phyloP scores from a whole-genome alignment of 2,888 invertebrate species.

The Ellobium chinense region DNA sequence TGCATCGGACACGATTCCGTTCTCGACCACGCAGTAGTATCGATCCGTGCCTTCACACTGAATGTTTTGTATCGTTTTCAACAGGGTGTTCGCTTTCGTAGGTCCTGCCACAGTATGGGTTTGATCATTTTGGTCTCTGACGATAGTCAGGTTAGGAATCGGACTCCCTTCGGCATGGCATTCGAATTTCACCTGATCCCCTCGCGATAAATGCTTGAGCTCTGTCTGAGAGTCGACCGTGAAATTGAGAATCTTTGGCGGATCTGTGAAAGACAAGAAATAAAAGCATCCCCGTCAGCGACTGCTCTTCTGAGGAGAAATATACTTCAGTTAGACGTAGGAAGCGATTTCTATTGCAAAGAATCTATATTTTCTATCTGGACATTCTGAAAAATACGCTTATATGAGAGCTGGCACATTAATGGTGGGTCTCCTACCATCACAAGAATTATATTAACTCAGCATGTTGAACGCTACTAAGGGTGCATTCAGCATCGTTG shows the following conservation, averaged over 20 bases:
- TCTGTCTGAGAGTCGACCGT: background rate
- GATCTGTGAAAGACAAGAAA: background rate
- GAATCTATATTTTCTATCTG: too few species aligned
- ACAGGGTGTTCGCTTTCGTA: background rate
- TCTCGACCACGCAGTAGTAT: background rate
- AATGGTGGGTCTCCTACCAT: too few species aligned
- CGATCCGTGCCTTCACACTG: background rate
- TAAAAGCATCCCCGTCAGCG: too few species aligned
- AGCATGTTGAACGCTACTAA: too few species aligned
- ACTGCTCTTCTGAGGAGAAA: too few species aligned
- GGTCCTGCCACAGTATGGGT: background rate
- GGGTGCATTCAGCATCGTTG: too few species aligned
- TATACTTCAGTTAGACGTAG: too few species aligned
- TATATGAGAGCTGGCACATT: too few species aligned
- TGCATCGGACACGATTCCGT: too few species aligned
- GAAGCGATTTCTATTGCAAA: too few species aligned
- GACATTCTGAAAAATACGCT: too few species aligned
- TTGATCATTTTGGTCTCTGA: background rate
- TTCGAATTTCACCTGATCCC: background rate
- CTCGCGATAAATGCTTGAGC: background rate
- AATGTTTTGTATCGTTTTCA: background rate
- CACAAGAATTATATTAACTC: too few species aligned
- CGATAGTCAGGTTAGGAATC: background rate
- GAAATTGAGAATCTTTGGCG: background rate
- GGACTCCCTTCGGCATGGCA: background rate